These are phyloP conservation scores for Nannospalax galili DNA, from an alignment of 2,113 vertebrate genomes.

Conservation along the genomic window DNA sequence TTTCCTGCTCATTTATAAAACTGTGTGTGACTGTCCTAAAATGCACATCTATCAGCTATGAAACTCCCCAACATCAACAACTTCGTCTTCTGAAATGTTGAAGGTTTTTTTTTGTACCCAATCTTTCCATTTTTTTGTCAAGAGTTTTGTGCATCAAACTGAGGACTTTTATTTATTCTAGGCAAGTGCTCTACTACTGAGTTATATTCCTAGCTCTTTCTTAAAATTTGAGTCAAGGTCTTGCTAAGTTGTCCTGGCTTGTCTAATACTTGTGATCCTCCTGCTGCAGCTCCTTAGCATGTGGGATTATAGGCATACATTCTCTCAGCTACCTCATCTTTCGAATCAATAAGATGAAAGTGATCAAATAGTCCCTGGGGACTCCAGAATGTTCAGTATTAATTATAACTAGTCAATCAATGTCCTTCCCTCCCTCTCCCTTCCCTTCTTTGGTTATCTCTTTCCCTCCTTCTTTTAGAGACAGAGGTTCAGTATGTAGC, in stretches of 20 bases:
- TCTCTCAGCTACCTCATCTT: background rate
- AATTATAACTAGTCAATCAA: background rate
- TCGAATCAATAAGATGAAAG: slow-evolving; percentile 52
- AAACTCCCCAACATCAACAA: background rate
- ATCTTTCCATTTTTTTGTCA: background rate
- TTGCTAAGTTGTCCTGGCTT: background rate
- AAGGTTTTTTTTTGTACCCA: background rate
- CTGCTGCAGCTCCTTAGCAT: background rate
- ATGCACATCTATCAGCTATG: slow-evolving; percentile 18
- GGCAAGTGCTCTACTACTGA: background rate
- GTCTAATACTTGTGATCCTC: background rate
- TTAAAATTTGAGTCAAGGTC: background rate
- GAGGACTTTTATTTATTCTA: background rate
- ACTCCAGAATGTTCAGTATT: background rate
- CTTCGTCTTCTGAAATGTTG: slow-evolving; percentile 21
- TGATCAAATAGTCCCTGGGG: background rate
- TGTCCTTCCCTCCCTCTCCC: background rate
- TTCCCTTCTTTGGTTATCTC: background rate
- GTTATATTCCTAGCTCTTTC: background rate
- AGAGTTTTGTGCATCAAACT: background rate
- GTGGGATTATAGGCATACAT: background rate
- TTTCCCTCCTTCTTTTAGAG: background rate
- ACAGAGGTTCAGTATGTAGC: background rate
- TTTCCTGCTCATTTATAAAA: slow-evolving; percentile 36
- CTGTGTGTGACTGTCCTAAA: slow-evolving; percentile 41